These are phyloP conservation scores for Gopherus evgoodei DNA, from an alignment of 2,113 vertebrate species.

Conservation along the genomic window DNA sequence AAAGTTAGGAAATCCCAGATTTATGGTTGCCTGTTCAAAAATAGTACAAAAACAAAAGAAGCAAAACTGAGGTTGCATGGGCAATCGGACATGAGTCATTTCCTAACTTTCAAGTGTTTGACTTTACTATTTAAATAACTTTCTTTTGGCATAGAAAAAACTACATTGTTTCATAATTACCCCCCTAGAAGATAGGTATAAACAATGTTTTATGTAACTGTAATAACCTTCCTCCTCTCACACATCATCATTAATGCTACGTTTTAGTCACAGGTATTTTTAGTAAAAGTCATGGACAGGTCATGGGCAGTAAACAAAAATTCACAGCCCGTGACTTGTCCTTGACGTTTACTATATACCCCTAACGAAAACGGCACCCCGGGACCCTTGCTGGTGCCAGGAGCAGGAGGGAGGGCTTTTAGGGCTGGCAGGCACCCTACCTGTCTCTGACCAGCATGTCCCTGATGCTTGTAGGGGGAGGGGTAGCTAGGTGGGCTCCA, in stretches of 20 bases:
- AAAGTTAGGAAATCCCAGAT: background rate
- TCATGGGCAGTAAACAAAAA: too few species aligned
- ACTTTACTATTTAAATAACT: background rate
- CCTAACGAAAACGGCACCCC: too few species aligned
- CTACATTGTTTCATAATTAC: background rate
- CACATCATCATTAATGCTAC: background rate
- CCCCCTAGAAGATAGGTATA: background rate
- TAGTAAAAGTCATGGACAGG: too few species aligned
- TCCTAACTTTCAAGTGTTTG: background rate
- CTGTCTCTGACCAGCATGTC: too few species aligned
- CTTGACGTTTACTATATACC: too few species aligned
- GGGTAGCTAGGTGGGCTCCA: too few species aligned
- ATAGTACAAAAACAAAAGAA: background rate
- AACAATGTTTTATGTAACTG: background rate
- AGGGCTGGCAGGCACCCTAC: too few species aligned
- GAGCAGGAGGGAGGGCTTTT: too few species aligned
- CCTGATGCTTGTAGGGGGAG: too few species aligned
- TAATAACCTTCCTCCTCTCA: background rate
- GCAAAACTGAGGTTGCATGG: background rate
- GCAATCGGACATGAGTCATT: rapidly evolving
- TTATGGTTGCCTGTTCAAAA: background rate
- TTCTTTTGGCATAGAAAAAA: background rate
- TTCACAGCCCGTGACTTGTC: too few species aligned
- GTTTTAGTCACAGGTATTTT: too few species aligned
- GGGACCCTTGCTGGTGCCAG: too few species aligned